Evolutionary conservation across 2,888 invertebrate genomes (phyloP), one percentile per base, ranked within the genome.

Genomic region (Teleogryllus oceanicus): DNA sequence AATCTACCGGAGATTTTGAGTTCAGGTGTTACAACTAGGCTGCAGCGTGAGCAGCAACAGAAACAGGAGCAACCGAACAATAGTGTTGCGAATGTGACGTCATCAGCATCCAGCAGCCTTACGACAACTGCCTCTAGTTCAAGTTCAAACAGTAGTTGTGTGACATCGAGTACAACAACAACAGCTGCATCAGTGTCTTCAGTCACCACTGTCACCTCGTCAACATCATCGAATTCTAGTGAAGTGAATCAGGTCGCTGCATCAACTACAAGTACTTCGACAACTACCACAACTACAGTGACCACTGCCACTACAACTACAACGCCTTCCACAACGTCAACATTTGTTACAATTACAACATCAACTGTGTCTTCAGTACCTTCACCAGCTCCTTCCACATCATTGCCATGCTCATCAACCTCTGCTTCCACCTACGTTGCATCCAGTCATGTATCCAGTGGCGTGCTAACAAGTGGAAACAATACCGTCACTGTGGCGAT

Each of bases 21-120:
- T 21, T 92, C 94, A 78, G 95, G 96, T 16, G 96, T 96, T 82
- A 95, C 95, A 84, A 96, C 96, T 50, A 89, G 96, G 82, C 89
- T 95, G 85, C 95, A 95, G 87, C 91, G 95, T 20, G 94, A 94
- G 78, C 83, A 82, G 80, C 82, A 83, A 85, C 92, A 92, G 86
- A 92, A 92, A 85, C 92, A 92, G 84, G 85, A 84, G 81, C 83
- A 83, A 78, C 83, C 81, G 79, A 79, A 74, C 20, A 78, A 62
- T 78, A 62, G 37, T 49, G 80, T 37, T 74, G 75, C 50, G 20
- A 79, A 79, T 79, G 80, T 21, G 49, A 80, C 51, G 49, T 50
- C 82, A 74, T 81, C 83, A 11, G 50, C 82, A 76, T 78, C 78
- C 12, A 85, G 83, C 83, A 83, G 85, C 49, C 77, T 85, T 74